These are phyloP conservation scores for Gyrodactylus bullatarudis DNA, from an alignment of 1,140 invertebrate species.

Conservation along the genomic window DNA sequence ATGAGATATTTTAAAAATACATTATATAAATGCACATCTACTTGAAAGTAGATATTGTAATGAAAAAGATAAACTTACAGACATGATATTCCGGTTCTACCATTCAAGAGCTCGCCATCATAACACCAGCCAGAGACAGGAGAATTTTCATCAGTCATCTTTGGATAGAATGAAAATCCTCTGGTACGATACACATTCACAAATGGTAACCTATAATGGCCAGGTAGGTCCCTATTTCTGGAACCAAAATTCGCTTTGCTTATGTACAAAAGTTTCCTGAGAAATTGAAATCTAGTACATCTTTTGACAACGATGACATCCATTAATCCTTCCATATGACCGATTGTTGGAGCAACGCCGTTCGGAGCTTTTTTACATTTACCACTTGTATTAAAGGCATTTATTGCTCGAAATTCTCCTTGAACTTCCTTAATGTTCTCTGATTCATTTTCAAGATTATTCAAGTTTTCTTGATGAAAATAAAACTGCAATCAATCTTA, in stretches of 20 bases:
- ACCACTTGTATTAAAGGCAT: constrained; percentile 40
- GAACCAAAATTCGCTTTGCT: background rate
- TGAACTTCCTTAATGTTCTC: too few relatives aligned
- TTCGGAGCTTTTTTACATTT: constrained; percentile 34
- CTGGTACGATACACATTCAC: background rate
- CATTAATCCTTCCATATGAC: constrained; percentile 42
- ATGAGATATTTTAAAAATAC: too few relatives aligned
- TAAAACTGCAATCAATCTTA: too few relatives aligned
- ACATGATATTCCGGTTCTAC: background rate
- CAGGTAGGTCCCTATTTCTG: background rate
- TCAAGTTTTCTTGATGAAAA: too few relatives aligned
- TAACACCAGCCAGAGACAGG: background rate
- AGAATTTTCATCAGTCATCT: background rate
- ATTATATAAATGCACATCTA: too few relatives aligned
- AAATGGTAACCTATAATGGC: background rate
- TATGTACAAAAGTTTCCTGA: constrained; percentile 25
- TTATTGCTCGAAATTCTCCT: constrained; percentile 38
- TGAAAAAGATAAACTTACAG: background rate
- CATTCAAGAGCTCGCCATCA: background rate
- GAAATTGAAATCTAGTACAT: constrained; percentile 35
- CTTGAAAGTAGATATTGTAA: too few relatives aligned
- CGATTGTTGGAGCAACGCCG: constrained; percentile 32
- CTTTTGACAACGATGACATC: constrained; percentile 40
- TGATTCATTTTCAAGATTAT: too few relatives aligned
- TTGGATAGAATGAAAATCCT: background rate